Percentiles rank a stretch among this genome's conserved stretches.
Conservation (phyloP, 1,140 invertebrate genomes). For the Ceratoteleas bidentatus region DNA sequence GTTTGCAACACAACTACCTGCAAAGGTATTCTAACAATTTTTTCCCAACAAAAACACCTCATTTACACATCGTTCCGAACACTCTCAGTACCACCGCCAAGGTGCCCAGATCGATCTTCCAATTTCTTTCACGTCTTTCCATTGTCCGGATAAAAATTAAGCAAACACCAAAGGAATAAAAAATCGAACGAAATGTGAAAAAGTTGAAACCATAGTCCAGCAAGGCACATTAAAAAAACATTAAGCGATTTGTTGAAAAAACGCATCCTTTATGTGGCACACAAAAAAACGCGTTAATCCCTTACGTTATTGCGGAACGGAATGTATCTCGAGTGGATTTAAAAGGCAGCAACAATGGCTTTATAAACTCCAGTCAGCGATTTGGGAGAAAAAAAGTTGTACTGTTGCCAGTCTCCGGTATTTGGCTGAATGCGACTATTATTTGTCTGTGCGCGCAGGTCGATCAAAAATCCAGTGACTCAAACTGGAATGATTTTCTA, state of each 20-base stretch:
- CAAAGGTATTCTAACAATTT: no score
- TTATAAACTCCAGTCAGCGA: constrained; percentile 54
- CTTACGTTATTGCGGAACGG: constrained; percentile 48
- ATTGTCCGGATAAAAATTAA: no score
- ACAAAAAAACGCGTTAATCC: constrained; percentile 40
- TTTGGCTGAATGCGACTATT: constrained; percentile 44
- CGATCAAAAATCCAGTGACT: constrained; percentile 56
- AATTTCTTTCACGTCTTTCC: no score
- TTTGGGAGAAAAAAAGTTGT: constrained; percentile 39
- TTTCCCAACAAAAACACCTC: no score
- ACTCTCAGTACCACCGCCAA: no score
- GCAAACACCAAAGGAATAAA: no score
- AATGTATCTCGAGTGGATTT: constrained; percentile 59
- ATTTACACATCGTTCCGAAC: no score
- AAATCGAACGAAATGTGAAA: no score
- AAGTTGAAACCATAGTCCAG: no score
- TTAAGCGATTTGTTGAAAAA: constrained; percentile 22
- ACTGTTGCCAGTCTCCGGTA: constrained; percentile 45
- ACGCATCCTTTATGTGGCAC: constrained; percentile 21
- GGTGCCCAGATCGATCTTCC: no score
- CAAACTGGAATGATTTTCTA: constrained; percentile 58
- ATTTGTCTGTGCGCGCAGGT: constrained; percentile 50
- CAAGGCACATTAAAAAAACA: constrained; percentile 27
- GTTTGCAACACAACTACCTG: no score
- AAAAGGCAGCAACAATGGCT: constrained; percentile 42